A percentile compares a stretch with the other conserved stretches of the same genome.
These are phyloP conservation scores for Muscicapa comitata DNA, from an alignment of 2,797 vertebrate genomes.

Conservation along the genomic window DNA sequence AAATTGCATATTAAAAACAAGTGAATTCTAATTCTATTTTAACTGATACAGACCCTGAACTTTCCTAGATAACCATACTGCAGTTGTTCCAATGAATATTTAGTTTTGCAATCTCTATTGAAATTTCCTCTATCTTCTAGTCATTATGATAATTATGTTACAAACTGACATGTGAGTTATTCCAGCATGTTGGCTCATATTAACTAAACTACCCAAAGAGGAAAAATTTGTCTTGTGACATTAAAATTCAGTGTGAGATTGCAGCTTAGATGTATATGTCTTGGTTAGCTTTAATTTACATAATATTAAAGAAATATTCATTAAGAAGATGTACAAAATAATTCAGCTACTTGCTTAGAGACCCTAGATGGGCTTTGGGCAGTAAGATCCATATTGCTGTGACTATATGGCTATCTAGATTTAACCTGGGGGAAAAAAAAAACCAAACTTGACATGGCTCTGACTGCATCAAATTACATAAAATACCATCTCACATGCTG, in stretches of 20 bases:
- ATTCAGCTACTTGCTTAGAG: background rate
- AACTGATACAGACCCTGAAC: background rate
- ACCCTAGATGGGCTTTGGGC: background rate
- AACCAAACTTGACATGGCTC: background rate
- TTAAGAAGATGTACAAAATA: background rate
- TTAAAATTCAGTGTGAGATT: background rate
- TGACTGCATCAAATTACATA: background rate
- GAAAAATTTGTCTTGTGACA: background rate
- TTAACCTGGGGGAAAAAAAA: background rate
- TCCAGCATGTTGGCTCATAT: background rate
- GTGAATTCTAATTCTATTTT: background rate
- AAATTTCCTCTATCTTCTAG: background rate
- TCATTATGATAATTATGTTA: background rate
- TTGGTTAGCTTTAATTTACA: background rate
- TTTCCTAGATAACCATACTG: background rate
- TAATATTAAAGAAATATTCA: background rate
- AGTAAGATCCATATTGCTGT: background rate
- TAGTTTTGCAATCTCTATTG: background rate
- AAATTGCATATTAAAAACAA: background rate
- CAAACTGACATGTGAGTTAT: background rate
- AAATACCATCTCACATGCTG: background rate
- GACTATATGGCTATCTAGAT: background rate
- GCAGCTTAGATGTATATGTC: background rate
- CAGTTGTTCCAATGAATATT: background rate
- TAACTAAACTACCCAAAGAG: background rate